Base-by-base conservation (phyloP, 2,888 invertebrate genomes). In the Alloscopus bannaensis region DNA sequence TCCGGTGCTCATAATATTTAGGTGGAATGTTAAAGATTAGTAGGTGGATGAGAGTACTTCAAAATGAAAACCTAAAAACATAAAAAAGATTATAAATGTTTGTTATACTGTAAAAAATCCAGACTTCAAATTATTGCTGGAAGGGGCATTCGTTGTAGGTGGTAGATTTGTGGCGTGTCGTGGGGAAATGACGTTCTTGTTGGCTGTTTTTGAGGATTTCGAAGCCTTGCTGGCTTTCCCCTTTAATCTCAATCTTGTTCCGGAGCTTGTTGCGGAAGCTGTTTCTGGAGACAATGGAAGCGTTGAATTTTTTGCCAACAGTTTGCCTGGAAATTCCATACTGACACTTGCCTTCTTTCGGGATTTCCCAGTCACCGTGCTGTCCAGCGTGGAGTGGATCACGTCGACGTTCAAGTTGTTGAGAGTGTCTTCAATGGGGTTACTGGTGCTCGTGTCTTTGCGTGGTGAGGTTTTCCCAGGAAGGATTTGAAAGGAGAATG, bases 401-500 rank as follows among this genome's bases (percentile, higher is more conserved):
- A 20, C 55, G 31, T 59, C 59, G 4, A 26, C 59, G 22, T 64
- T 64, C 13, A 62, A 16, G 4, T 36, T 36, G 18, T 22, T 47
- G 2, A 75, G 24, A 3, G 24, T 28, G 42, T 75, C 55, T 8
- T 47, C 40, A 4, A 29, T 68, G 22, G 22, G 16, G 45, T 59
- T 47, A 13, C 18, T 24, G 11, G 68, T 36, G 1, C 22, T 16
- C n/a, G n/a, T 13, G 36, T 59, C 42, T 26, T 64, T 65, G 0
- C 52, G 29, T 13, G 62, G 1, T 22, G 55, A n/a, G 18, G 6
- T 18, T 20, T 24, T 6, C 1, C 62, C 62, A 18, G 75, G 75
- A 24, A 75, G 75, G 26, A 75, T 75, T 59, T 75, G 66, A 36
- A 75, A 66, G 0, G 75, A 36, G 31, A 75, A 75, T 3, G 75